Base-by-base conservation (phyloP, 2,797 vertebrate species). In the Acanthis flammea region DNA sequence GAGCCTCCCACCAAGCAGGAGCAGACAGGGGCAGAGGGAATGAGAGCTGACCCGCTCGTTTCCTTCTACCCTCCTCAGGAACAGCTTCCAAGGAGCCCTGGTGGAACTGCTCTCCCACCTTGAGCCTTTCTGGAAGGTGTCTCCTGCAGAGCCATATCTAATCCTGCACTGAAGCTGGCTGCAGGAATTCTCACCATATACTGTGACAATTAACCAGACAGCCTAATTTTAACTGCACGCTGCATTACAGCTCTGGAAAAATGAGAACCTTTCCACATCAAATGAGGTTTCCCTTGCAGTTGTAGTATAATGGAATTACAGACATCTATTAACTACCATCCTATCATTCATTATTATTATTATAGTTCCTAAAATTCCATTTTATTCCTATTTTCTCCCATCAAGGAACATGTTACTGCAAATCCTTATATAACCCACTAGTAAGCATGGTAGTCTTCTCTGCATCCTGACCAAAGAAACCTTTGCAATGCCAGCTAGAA, bases 381-480 rank as follows among this genome's bases (percentile, higher is more conserved):
- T 92, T 93, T 79, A 87, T 89, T 94, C 90, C 84, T 90, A 35
- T 92, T 93, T 95, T 96, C 27, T 80, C 65, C 58, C 58, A 75
- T 50, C 61, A 37, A 87, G 77, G 67, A 61, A 67, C 58, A 58
- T 1, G 28, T 51, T 94, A 92, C 78, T 92, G 86, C 92, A 92
- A 95, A 93, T 94, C 81, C 84, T 96, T 95, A 91, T n/a, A 72
- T 95, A 97, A 95, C 89, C 68, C 50, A 66, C 42, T 51, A 72
- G 63, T 60, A 70, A 86, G 74, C 39, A 39, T 19, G 33, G 41
- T 75, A 48, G 47, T 50, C 50, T 76, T 53, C 74, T 75, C 92
- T 91, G 61, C 23, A 2, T 80, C 70, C 84, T 83, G 84, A 47
- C 75, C 68, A 68, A 73, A 84, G 74, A 65, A 86, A 53, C 60